Percentiles rank a stretch among this genome's conserved stretches.
Conservation (phyloP, 2,797 vertebrate genomes). For the Artibeus jamaicensis region DNA sequence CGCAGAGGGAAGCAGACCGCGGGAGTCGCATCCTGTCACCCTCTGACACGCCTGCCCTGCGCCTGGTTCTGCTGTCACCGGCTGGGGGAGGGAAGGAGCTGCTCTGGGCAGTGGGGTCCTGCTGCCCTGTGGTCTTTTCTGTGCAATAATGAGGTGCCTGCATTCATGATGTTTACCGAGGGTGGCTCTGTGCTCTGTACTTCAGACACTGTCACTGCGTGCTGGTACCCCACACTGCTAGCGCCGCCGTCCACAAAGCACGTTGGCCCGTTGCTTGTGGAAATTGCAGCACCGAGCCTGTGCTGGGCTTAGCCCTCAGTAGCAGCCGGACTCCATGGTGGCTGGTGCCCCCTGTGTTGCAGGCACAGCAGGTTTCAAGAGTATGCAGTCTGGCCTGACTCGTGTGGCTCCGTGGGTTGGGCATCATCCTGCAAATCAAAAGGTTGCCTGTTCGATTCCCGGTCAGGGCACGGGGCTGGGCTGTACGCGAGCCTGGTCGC, state of each 20-base stretch:
- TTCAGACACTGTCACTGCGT: neutral
- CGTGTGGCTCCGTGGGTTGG: too few species aligned
- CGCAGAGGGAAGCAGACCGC: neutral
- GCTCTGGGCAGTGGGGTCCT: rapidly evolving
- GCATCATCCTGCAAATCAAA: too few species aligned
- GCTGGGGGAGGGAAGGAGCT: too few species aligned
- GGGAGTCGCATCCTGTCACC: neutral
- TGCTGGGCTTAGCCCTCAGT: neutral
- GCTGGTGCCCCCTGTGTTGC: rapidly evolving
- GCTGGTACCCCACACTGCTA: neutral
- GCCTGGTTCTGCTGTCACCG: neutral
- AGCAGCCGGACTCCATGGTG: rapidly evolving
- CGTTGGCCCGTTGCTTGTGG: neutral
- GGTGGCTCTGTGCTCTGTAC: neutral
- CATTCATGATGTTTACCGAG: neutral
- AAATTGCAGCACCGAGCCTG: neutral
- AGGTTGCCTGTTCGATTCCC: too few species aligned
- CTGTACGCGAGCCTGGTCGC: too few species aligned
- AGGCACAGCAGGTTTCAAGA: neutral
- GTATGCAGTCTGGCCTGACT: too few species aligned
- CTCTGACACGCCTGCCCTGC: too few species aligned
- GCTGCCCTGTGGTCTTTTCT: neutral
- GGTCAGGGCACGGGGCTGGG: too few species aligned
- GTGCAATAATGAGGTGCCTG: neutral
- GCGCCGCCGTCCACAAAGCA: neutral